Evolutionary conservation across 2,113 vertebrate species (phyloP).

Genomic region (Nerophis lumbriciformis): DNA sequence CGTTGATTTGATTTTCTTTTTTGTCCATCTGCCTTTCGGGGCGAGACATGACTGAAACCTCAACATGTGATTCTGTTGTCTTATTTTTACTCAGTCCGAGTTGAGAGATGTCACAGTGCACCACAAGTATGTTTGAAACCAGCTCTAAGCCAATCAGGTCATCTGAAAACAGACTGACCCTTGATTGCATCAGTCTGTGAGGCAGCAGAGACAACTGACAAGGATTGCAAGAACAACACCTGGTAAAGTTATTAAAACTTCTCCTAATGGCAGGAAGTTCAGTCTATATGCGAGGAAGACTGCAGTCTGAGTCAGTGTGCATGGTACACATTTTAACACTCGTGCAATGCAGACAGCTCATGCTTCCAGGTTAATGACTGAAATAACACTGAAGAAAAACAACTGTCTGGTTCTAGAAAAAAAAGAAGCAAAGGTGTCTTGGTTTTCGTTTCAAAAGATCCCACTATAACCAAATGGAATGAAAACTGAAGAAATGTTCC

Average conservation of each 20-base stretch:
- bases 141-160: conserved; percentile 7
- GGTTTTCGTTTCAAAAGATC: no score
- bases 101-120: conserved; percentile 7
- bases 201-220: not conserved
- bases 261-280: not conserved
- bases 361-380: no score
- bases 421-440: no score
- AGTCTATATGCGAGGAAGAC: not conserved
- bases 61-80: not conserved
- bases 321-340: no score
- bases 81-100: conserved; percentile 1
- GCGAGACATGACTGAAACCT: not conserved
- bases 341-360: no score
- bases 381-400: no score
- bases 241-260: not conserved
- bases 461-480: no score
- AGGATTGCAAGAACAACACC: not conserved
- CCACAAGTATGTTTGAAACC: conserved; percentile 18
- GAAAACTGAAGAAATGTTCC: no score
- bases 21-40: not conserved
- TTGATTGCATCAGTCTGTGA: conserved; percentile 14
- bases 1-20: not conserved
- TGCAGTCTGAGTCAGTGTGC: not conserved
- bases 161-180: not conserved
- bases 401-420: no score